A percentile compares a stretch with the other conserved stretches of the same genome.
Evolutionary conservation across 2,888 invertebrate genomes (phyloP).

Genomic region (Oligia fasciuncula): DNA sequence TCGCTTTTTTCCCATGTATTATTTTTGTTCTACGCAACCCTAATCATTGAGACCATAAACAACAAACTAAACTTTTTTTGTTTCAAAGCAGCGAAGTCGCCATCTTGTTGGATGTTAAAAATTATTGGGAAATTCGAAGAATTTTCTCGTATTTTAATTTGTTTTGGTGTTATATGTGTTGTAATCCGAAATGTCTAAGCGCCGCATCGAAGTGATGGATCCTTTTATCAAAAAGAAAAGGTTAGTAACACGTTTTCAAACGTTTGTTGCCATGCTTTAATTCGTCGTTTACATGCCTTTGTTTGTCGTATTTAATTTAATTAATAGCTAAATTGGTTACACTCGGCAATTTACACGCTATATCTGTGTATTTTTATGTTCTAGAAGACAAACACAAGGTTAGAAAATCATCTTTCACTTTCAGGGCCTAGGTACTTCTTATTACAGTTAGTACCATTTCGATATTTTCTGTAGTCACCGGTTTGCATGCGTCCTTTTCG

Average conservation of each 20-base stretch:
- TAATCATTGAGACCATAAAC: constrained; percentile 45
- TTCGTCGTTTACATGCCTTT: constrained; percentile 64
- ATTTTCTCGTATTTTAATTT: constrained; percentile 68
- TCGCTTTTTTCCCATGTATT: not conserved
- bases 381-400: not conserved
- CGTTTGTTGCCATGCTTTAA: constrained; percentile 74
- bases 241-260: constrained; percentile 82
- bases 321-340: constrained; percentile 17
- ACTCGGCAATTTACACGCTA: not conserved
- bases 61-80: constrained; percentile 50
- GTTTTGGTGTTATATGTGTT: constrained; percentile 76
- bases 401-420: not conserved
- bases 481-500: constrained; percentile 17
- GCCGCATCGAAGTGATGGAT: constrained; percentile 96
- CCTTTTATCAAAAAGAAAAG: constrained; percentile 94
- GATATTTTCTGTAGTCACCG: constrained; percentile 21
- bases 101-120: constrained; percentile 83
- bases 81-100: constrained; percentile 71
- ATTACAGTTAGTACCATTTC: not conserved
- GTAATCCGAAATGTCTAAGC: constrained; percentile 92
- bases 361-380: not conserved
- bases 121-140: constrained; percentile 70
- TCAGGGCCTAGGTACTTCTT: not conserved
- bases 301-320: constrained; percentile 53
- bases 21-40: constrained; percentile 32